Conservation (phyloP, 2,797 vertebrate species). For the Gobio occitaniae region DNA sequence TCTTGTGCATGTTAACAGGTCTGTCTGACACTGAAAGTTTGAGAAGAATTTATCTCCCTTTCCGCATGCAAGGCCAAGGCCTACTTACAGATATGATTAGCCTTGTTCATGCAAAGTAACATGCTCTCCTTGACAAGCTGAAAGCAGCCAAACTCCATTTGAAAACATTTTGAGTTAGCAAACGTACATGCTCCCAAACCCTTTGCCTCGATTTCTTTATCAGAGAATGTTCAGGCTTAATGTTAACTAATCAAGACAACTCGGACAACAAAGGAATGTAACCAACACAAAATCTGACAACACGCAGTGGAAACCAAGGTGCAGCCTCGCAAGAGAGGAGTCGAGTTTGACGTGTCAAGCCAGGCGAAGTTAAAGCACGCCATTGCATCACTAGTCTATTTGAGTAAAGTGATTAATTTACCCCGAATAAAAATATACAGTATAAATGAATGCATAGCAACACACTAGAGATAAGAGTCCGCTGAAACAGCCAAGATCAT, state of each 20-base stretch:
- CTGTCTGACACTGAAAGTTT: conserved; percentile 57
- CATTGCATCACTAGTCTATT: conserved; percentile 55
- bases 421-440: conserved; percentile 33
- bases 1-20: conserved; percentile 64
- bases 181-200: background rate
- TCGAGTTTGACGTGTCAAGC: conserved; percentile 62
- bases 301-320: conserved; percentile 21
- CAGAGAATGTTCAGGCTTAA: conserved; percentile 13
- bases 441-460: background rate
- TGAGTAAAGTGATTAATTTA: conserved; percentile 46
- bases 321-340: conserved; percentile 20
- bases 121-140: conserved; percentile 71
- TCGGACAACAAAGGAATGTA: conserved; percentile 35
- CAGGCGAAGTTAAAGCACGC: conserved; percentile 58
- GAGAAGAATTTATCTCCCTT: conserved; percentile 61
- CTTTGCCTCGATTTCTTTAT: conserved; percentile 31
- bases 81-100: conserved; percentile 78
- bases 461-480: background rate
- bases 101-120: conserved; percentile 73
- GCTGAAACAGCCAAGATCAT: conserved; percentile 29
- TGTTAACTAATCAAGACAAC: conserved; percentile 33
- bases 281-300: conserved; percentile 39
- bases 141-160: conserved; percentile 64
- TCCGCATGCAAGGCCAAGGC: conserved; percentile 74
- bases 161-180: conserved; percentile 58